Evolutionary conservation across 2,797 vertebrate genomes (phyloP), one percentile per base, ranked within the genome.

Genomic region (Periparus ater): DNA sequence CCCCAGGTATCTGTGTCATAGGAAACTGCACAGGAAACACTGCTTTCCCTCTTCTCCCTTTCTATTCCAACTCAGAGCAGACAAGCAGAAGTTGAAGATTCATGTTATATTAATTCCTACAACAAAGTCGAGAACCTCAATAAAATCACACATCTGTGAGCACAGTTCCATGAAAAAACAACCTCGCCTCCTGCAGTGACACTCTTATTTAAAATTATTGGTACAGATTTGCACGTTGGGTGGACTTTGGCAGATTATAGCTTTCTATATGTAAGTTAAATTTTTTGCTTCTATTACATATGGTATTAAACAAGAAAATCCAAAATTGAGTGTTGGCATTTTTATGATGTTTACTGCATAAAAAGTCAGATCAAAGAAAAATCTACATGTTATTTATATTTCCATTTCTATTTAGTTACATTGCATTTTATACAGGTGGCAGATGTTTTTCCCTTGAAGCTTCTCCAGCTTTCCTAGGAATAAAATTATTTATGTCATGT

Each of bases 351-450:
- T 68, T n/a, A 81, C 18, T 70, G 45, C 44, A 50, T 54, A 68
- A 87, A 73, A 84, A 79, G 6, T 3, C 45, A 91, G 76, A 93
- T 82, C 26, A 91, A 88, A 95, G 45, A 80, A 88, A 92, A 93
- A 85, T 25, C 8, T 51, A 40, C 15, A 54, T 38, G 13, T 42
- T 50, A 79, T 14, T 86, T 84, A 4, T 79, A 73, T 81, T 94
- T 93, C 34, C 32, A 36, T 76, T 62, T 89, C 32, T 58, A n/a
- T 67, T 95, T 80, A 79, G 42, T 51, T 95, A 85, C 38, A 82
- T 17, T 88, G 53, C 47, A 88, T 61, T 80, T 89, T 93, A 92
- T 22, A 81, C 9, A 79, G 34, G 51, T 29, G 14, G 20, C 68
- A 86, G 8, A 27, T 75, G 19, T 54, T 74, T 55, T 91, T 85